Conservation (phyloP, 2,113 vertebrate species). For the Eudyptes chrysolophus region DNA sequence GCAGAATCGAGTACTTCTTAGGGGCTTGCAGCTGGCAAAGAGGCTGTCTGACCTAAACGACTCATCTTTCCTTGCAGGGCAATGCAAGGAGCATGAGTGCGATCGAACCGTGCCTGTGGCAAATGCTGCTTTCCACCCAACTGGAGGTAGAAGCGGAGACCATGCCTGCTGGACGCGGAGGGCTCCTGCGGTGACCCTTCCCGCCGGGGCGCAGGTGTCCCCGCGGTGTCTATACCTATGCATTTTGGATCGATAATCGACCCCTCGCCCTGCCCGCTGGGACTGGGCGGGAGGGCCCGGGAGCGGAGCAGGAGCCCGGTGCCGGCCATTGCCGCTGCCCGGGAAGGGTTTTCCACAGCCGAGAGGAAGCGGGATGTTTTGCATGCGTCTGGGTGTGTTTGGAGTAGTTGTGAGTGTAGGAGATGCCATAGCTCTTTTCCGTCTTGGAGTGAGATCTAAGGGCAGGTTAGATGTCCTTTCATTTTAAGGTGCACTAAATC, state of each 20-base stretch:
- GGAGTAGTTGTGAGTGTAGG: slow-evolving; percentile 50
- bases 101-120: slow-evolving; percentile 62
- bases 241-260: slow-evolving; percentile 3
- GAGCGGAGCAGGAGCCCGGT: neutral
- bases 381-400: slow-evolving; percentile 56
- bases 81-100: slow-evolving; percentile 9
- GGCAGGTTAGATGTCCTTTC: slow-evolving; percentile 36
- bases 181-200: neutral
- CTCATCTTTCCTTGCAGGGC: slow-evolving; percentile 27
- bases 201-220: neutral
- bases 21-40: slow-evolving; percentile 20
- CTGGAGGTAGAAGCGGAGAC: slow-evolving; percentile 12
- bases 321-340: rapidly evolving
- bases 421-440: slow-evolving; percentile 38
- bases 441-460: slow-evolving; percentile 45
- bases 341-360: neutral
- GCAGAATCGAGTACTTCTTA: slow-evolving; percentile 24
- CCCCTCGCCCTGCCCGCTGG: neutral
- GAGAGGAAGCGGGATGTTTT: neutral
- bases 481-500: slow-evolving; percentile 54
- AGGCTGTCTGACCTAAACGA: slow-evolving; percentile 50
- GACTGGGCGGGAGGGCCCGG: neutral
- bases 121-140: slow-evolving; percentile 60
- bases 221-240: slow-evolving; percentile 24
- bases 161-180: slow-evolving; percentile 1